Base-by-base conservation (phyloP, 2,888 invertebrate species). In the Lamproptera curius region DNA sequence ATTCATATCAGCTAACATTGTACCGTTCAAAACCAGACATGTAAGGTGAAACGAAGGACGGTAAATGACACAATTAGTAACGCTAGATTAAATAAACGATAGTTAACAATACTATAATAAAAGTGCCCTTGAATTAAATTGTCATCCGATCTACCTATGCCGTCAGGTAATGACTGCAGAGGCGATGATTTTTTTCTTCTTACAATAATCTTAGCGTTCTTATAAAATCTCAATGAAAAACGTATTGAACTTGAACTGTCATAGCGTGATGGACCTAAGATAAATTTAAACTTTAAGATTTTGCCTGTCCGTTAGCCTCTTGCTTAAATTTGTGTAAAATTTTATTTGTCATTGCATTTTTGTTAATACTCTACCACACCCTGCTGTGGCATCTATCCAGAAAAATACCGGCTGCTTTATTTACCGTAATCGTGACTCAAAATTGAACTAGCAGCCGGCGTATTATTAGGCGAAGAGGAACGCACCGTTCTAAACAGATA, bases 331-430 rank as follows among this genome's bases (percentile, higher is more conserved):
- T n/a, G n/a, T n/a, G n/a, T n/a, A n/a, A n/a, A n/a, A n/a, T n/a
- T n/a, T n/a, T n/a, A n/a, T n/a, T n/a, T n/a, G n/a, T n/a, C n/a
- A n/a, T n/a, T n/a, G n/a, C n/a, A n/a, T 58, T 65, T 59, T 60
- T 55, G 58, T 55, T 56, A 62, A 62, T 54, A 65, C 58, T 60
- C 46, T 55, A 70, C 76, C 76, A 73, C 79, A 61, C 77, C 80
- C 73, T 60, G 23, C 26, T 52, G 65, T 85, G 84, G 83, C 75
- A 55, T 61, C 55, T 59, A 45, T 81, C 84, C 85, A 84, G 67
- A 61, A 71, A 70, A 72, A 73, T 47, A 69, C 76, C 74, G 73
- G 70, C 33, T 39, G 20, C 6, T 42, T 65, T 65, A 67, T 72
- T 70, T 68, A 57, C 62, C 54, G 59, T 53, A 53, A 64, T 66